Evolutionary conservation across 2,797 vertebrate genomes (phyloP), one percentile per base, ranked within the genome.

Genomic region (Hafferia zeledoni): DNA sequence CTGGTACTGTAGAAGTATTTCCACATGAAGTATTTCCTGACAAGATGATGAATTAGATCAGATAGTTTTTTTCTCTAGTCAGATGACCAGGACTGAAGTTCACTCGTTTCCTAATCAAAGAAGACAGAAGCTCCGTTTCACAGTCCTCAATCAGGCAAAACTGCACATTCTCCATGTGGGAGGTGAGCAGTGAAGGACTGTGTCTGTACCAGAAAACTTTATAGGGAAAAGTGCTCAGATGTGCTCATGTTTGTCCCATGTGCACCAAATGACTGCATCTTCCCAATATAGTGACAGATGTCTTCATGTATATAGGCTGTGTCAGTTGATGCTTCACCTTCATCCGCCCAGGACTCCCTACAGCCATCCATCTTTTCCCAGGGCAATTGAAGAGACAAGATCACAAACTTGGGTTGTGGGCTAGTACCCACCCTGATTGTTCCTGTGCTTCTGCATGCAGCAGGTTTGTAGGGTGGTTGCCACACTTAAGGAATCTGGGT

Each of bases 261-360:
- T 16, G 28, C 27, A 61, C 64, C 56, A 33, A 22, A 28, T 2
- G 4, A 16, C 56, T 6, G 0, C 9, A 13, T 49, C 25, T 59
- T 88, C 67, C 67, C 69, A 44, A n/a, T 5, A n/a, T 0, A 1
- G 31, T 22, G 44, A 43, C 44, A 68, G 30, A 35, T 0, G 0
- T 33, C 22, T 28, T 46, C 33, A n/a, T 35, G 64, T 64, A 23
- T 79, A 52, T 19, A 46, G 65, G 50, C 24, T 64, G 13, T 49
- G 9, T 23, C 52, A 31, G 33, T 14, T 46, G 0, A 61, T 72
- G 19, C 46, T 57, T 61, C 7, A 2, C 9, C 30, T 77, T 39
- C 55, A 0, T 43, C 64, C 55, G 24, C n/a, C 9, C 3, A 1
- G 17, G 25, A n/a, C 11, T 67, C 35, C 22, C 39, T 43, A 22